Conservation (phyloP, 2,113 vertebrate species). For the Poecilia latipinna region DNA sequence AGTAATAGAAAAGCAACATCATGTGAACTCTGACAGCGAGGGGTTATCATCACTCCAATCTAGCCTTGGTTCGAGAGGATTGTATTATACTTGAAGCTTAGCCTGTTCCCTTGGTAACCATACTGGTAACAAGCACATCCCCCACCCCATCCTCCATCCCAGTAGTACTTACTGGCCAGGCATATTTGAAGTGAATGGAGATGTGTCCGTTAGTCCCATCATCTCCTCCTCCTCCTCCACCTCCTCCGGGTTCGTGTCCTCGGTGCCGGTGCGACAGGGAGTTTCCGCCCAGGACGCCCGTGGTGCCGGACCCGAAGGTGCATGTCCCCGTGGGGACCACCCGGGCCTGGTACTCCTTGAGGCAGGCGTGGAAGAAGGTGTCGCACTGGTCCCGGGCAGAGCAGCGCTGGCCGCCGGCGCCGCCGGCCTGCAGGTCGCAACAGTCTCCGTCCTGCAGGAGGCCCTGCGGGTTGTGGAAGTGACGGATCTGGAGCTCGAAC, state of each 20-base stretch:
- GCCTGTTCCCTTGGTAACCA: conserved; percentile 67
- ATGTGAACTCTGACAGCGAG: conserved; percentile 32
- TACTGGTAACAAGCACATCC: conserved; percentile 52
- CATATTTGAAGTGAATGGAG: conserved; percentile 81
- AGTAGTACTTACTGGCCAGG: conserved; percentile 83
- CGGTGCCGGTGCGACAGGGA: conserved; percentile 68
- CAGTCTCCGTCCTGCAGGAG: conserved; percentile 78
- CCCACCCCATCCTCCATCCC: conserved; percentile 15
- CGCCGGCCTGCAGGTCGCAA: conserved; percentile 74
- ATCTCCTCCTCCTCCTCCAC: conserved; percentile 53
- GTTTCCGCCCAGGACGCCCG: conserved; percentile 81
- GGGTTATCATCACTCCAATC: conserved; percentile 63
- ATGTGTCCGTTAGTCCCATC: conserved; percentile 72
- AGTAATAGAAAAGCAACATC: conserved; percentile 11
- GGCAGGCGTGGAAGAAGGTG: conserved; percentile 82
- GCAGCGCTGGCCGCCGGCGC: conserved; percentile 61
- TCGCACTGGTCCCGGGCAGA: conserved; percentile 77
- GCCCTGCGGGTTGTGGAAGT: conserved; percentile 78
- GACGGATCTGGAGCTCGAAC: conserved; percentile 84
- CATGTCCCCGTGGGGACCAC: conserved; percentile 75
- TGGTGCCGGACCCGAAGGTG: conserved; percentile 77
- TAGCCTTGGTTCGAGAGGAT: conserved; percentile 56
- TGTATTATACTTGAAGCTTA: conserved; percentile 64
- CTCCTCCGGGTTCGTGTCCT: conserved; percentile 49
- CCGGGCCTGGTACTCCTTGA: conserved; percentile 85